Evolutionary conservation across 2,888 invertebrate species (phyloP).

Genomic region (Lycocerus yunnanus): DNA sequence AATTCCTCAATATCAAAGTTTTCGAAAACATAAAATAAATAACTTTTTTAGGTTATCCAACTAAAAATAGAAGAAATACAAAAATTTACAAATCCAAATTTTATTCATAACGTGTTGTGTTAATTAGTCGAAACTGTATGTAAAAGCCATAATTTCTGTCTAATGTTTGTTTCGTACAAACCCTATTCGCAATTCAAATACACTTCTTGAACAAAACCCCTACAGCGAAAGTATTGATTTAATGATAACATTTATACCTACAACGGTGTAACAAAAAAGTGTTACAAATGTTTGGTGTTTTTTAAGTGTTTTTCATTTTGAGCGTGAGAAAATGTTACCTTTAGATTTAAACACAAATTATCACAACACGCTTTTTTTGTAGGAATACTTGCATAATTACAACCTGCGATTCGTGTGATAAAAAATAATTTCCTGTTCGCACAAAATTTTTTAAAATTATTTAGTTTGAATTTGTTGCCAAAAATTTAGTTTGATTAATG

Average conservation of each 20-base stretch:
- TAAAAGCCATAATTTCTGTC: not conserved
- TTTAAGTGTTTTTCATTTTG: not conserved
- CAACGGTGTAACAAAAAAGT: not conserved
- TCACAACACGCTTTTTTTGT: not conserved
- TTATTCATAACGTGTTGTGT: not conserved
- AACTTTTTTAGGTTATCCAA: not conserved
- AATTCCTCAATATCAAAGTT: not conserved
- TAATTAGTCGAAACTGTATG: not conserved
- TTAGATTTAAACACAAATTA: not conserved
- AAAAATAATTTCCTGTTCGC: not conserved
- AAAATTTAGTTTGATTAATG: not conserved
- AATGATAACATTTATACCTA: slow-evolving; percentile 2
- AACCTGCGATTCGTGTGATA: not conserved
- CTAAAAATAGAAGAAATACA: not conserved
- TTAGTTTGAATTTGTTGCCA: not conserved
- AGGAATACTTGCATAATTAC: not conserved
- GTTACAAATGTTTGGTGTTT: slow-evolving; percentile 1
- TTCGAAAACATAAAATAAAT: not conserved
- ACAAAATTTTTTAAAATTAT: not conserved
- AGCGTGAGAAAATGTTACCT: slow-evolving; percentile 1
- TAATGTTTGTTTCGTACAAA: not conserved
- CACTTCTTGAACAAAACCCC: slow-evolving; percentile 1
- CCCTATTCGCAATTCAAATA: not conserved
- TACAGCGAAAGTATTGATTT: slow-evolving; percentile 1
- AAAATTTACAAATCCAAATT: not conserved